Conservation (phyloP, 2,888 invertebrate species). For the Ormyrus nitidulus region DNA sequence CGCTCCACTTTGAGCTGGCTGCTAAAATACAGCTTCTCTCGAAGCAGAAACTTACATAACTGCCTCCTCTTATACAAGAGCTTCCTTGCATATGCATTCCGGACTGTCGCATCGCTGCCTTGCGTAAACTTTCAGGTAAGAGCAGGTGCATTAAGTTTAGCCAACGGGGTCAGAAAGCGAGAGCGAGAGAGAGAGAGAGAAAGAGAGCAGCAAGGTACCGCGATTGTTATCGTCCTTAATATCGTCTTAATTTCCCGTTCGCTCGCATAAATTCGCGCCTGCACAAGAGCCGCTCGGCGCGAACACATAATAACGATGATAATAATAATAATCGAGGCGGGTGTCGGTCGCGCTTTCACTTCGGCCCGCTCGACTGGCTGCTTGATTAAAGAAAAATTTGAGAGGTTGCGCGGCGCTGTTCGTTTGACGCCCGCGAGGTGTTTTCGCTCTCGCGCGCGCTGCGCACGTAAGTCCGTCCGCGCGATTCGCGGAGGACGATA, state of each 20-base stretch:
- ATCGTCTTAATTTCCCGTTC: conserved; percentile 37
- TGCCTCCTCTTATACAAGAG: too few relatives aligned
- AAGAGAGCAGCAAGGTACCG: not conserved
- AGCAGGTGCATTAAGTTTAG: too few relatives aligned
- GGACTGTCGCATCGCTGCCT: too few relatives aligned
- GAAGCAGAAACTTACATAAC: too few relatives aligned
- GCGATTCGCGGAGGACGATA: conserved; percentile 46
- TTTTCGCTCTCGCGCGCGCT: conserved; percentile 28
- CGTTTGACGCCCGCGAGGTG: not conserved
- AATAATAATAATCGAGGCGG: not conserved
- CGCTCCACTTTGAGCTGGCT: too few relatives aligned
- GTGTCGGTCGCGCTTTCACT: conserved; percentile 6
- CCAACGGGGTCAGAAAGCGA: conserved; percentile 30
- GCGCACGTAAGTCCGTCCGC: conserved; percentile 52
- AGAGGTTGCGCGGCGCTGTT: too few relatives aligned
- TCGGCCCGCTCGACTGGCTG: not conserved
- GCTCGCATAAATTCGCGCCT: conserved; percentile 4
- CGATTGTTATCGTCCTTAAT: conserved; percentile 40
- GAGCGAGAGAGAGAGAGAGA: not conserved
- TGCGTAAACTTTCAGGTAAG: too few relatives aligned
- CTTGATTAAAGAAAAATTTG: not conserved
- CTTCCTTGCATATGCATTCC: too few relatives aligned
- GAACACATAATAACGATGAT: not conserved
- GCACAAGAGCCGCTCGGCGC: not conserved
- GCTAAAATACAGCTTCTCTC: too few relatives aligned